phyloP scores from a whole-genome alignment of 2,797 vertebrate genomes.

The Pempheris klunzingeri region DNA sequence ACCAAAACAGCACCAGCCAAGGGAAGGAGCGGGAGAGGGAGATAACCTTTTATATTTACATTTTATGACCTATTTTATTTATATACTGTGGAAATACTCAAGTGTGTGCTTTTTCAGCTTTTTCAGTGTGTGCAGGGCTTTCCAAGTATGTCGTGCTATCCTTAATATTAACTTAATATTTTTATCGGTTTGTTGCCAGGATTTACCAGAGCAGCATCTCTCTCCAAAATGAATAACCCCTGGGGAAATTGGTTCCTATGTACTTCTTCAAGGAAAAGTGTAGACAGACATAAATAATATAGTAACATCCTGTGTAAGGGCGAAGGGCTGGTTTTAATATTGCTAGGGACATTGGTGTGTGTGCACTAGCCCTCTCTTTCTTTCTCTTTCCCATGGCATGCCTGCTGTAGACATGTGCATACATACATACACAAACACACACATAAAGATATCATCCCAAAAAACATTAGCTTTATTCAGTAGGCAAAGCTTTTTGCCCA shows the following conservation, averaged over 20 bases:
- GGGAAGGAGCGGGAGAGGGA: conserved; percentile 20
- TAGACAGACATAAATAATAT: conserved; percentile 25
- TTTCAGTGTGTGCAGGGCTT: conserved; percentile 7
- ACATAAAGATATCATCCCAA: not conserved
- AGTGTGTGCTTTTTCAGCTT: conserved; percentile 1
- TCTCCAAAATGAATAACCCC: conserved; percentile 1
- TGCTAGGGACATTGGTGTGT: not conserved
- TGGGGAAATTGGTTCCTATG: conserved; percentile 15
- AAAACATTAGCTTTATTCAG: not conserved
- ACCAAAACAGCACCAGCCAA: conserved; percentile 20
- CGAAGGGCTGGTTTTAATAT: not conserved
- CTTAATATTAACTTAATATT: conserved; percentile 23
- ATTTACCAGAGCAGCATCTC: conserved; percentile 20
- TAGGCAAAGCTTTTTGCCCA: not conserved
- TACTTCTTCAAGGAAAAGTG: conserved; percentile 10
- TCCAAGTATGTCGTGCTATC: conserved; percentile 7
- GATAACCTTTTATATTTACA: conserved; percentile 53
- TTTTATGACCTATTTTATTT: conserved; percentile 47
- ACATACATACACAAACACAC: not conserved
- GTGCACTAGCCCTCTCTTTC: not conserved
- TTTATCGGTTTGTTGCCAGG: conserved; percentile 34
- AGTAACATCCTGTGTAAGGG: not conserved
- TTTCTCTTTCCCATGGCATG: not conserved
- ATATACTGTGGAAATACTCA: conserved; percentile 3
- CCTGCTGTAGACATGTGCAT: not conserved